Evolutionary conservation across 2,888 invertebrate species (phyloP).

Genomic region (Dryobotodes eremita): DNA sequence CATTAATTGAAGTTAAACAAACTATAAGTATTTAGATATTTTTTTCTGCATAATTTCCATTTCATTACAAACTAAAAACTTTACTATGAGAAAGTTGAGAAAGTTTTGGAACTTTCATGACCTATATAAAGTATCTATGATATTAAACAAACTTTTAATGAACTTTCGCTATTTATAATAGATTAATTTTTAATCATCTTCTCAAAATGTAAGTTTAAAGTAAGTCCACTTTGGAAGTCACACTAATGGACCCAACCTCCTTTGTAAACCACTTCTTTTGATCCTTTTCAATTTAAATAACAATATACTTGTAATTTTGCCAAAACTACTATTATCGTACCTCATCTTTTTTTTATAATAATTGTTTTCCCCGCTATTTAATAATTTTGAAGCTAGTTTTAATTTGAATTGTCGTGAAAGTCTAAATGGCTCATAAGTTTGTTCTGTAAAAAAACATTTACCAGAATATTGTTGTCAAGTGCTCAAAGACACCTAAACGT

Average conservation of each 20-base stretch:
- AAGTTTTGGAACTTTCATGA: slow-evolving; percentile 13
- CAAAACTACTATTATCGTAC: background rate
- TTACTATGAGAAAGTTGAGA: background rate
- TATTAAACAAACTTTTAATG: slow-evolving; percentile 31
- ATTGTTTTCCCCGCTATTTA: background rate
- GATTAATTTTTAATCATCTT: background rate
- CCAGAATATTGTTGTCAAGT: background rate
- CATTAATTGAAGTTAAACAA: background rate
- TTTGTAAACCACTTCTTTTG: slow-evolving; percentile 15
- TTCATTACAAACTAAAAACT: slow-evolving; percentile 6
- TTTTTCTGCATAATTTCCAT: background rate
- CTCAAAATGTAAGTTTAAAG: background rate
- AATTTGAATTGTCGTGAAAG: background rate
- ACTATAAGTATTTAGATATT: background rate
- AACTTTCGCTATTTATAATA: slow-evolving; percentile 23
- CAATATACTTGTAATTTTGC: background rate
- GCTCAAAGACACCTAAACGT: background rate
- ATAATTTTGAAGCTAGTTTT: background rate
- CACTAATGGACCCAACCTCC: background rate
- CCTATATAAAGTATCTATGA: slow-evolving; percentile 13
- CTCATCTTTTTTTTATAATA: background rate
- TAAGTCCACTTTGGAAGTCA: slow-evolving; percentile 33
- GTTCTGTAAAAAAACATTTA: background rate
- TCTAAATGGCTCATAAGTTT: too few species aligned
- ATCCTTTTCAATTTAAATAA: slow-evolving; percentile 5